Conservation (phyloP, 2,797 vertebrate genomes). For the Gymnothorax javanicus region DNA sequence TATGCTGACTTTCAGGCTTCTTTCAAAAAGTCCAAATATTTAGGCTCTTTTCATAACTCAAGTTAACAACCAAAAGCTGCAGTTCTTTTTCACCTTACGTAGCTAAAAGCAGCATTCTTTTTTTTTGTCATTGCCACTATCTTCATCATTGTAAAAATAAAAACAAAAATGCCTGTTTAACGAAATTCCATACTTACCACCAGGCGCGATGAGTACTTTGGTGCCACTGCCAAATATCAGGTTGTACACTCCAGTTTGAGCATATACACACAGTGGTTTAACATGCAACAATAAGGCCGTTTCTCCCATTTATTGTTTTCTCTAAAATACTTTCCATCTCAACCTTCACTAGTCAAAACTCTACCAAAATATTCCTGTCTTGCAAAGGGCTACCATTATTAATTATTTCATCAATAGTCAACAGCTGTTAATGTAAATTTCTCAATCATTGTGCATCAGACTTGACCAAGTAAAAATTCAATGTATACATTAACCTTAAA, state of each 20-base stretch:
- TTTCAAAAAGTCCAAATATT: not conserved
- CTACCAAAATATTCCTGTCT: not conserved
- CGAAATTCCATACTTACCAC: not conserved
- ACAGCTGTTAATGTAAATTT: not conserved
- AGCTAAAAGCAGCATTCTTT: not conserved
- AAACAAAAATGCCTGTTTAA: not conserved
- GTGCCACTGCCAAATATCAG: conserved; percentile 3
- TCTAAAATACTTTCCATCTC: not conserved
- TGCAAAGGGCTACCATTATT: not conserved
- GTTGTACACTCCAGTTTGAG: not conserved
- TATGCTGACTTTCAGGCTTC: not conserved
- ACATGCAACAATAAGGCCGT: not conserved
- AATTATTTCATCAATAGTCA: not conserved
- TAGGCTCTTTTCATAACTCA: not conserved
- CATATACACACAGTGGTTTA: conserved; percentile 29
- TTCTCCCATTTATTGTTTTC: not conserved
- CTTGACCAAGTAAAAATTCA: too few relatives aligned
- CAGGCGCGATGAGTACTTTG: not conserved
- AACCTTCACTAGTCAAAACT: not conserved
- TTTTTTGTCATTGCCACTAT: not conserved
- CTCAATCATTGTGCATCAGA: not conserved
- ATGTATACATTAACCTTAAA: not conserved
- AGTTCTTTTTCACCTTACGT: not conserved
- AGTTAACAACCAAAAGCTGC: too few relatives aligned
- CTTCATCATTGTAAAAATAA: too few relatives aligned